Evolutionary conservation across 2,797 vertebrate genomes (phyloP).

Genomic region (Florisuga fusca): DNA sequence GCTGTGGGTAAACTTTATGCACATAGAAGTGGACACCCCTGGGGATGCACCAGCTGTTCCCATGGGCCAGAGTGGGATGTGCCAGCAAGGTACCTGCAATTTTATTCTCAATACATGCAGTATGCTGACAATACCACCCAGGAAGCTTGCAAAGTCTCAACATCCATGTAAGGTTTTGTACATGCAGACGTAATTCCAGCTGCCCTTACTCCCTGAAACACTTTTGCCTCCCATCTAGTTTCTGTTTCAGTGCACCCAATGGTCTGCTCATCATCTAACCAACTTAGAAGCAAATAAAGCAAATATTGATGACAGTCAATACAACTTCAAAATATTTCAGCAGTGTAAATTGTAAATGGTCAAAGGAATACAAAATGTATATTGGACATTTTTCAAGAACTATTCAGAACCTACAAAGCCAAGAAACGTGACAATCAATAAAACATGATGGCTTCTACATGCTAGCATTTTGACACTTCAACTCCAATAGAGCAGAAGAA

Average conservation of each 20-base stretch:
- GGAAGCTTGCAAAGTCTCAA: neutral
- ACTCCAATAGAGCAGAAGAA: neutral
- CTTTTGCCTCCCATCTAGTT: neutral
- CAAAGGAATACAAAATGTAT: neutral
- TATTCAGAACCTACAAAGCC: neutral
- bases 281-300: neutral
- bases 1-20: neutral
- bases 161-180: neutral
- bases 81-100: neutral
- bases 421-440: conserved; percentile 17
- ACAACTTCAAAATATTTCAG: conserved; percentile 9
- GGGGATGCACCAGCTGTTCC: neutral
- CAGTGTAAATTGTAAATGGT: neutral
- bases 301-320: conserved; percentile 6
- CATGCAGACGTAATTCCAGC: neutral
- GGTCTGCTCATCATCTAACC: neutral
- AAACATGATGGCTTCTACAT: neutral
- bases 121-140: neutral
- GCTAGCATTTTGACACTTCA: neutral
- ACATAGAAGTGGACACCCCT: neutral
- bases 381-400: neutral
- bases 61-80: neutral
- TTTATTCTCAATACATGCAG: neutral
- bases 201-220: neutral
- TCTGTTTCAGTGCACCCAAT: neutral